phyloP scores from a whole-genome alignment of 2,113 vertebrate genomes.

The Pomatostomus ruficeps region DNA sequence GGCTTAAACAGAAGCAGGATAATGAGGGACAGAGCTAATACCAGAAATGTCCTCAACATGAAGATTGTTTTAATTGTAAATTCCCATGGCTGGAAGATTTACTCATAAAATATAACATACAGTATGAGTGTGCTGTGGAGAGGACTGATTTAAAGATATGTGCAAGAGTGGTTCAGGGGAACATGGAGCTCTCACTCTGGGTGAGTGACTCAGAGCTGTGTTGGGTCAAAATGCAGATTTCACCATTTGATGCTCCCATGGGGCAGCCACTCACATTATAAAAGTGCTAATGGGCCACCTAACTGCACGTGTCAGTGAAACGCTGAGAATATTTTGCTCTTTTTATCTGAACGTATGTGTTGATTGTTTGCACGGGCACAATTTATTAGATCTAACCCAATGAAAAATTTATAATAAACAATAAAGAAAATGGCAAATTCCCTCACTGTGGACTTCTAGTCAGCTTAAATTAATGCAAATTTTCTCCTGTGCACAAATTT shows the following conservation, averaged over 20 bases:
- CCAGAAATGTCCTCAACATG: background rate
- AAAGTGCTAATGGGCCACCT: background rate
- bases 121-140: background rate
- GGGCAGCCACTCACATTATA: background rate
- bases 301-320: background rate
- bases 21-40: background rate
- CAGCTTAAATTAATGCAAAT: background rate
- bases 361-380: background rate
- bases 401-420: background rate
- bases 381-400: background rate
- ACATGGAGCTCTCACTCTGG: background rate
- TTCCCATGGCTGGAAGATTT: conserved; percentile 2
- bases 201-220: background rate
- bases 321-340: background rate
- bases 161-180: background rate
- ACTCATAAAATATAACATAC: background rate
- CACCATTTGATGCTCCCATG: background rate
- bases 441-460: background rate
- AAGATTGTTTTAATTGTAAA: conserved; percentile 41
- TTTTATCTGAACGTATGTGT: background rate
- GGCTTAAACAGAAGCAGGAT: background rate
- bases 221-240: background rate
- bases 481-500: background rate
- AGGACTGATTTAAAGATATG: background rate
- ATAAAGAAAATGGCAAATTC: background rate